Evolutionary conservation across 1,140 invertebrate genomes (phyloP).

Genomic region (Bombus fervidus): DNA sequence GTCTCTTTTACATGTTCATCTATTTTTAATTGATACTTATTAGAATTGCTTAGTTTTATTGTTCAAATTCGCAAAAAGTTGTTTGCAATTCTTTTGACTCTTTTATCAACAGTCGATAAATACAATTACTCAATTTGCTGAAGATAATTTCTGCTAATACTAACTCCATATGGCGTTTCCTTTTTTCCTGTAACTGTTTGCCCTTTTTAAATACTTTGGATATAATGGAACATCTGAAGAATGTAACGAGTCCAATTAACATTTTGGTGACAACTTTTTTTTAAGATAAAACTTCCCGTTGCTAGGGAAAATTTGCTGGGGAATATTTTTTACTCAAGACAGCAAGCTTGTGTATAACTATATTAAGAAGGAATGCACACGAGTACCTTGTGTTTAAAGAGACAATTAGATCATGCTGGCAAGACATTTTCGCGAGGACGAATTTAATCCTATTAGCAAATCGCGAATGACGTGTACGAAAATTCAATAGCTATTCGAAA

Average conservation of each 20-base stretch:
- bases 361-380: constrained; percentile 14
- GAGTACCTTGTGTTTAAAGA: constrained; percentile 32
- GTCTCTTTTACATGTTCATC: too few species aligned
- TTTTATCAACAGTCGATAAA: not conserved
- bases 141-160: not conserved
- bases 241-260: not conserved
- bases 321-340: not conserved
- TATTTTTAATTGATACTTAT: not conserved
- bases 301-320: not conserved
- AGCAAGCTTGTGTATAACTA: not conserved
- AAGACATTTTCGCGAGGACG: constrained; percentile 21
- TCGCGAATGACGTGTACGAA: constrained; percentile 18
- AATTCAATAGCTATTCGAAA: not conserved
- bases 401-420: constrained; percentile 37
- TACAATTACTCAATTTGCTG: not conserved
- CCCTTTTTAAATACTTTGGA: not conserved
- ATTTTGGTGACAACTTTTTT: not conserved
- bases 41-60: not conserved
- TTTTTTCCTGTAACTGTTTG: not conserved
- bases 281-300: not conserved
- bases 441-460: constrained; percentile 44
- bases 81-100: not conserved
- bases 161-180: not conserved
- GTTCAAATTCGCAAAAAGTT: not conserved
- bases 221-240: too few species aligned